Base-by-base conservation (phyloP, 2,888 invertebrate genomes). In the Azorinus chamasolen region DNA sequence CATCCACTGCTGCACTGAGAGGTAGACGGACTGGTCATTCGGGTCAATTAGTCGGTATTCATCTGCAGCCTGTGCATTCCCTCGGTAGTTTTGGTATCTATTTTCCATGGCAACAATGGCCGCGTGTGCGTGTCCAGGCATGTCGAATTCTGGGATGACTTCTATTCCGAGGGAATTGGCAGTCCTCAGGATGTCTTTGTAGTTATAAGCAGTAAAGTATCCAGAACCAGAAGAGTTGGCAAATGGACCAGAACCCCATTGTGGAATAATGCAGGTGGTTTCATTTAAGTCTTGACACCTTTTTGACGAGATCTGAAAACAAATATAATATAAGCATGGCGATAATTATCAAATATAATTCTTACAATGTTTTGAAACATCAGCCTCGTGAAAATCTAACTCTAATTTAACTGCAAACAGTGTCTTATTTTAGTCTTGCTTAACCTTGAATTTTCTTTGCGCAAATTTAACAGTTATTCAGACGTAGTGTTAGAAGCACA, bases 91-190 rank as follows among this genome's bases (percentile, higher is more conserved):
- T 25, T 73, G 51, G 37, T 80, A 85, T 54, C 91, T 68, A 6
- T 77, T 80, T 58, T 88, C 84, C 91, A 92, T 91, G 20, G 92
- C 76, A 22, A 78, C 83, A 51, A 92, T 88, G 32, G 91, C 90
- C 4, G 91, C 90, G 53, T 88, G 89, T 1, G 85, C 81, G 68
- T 92, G 92, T 1, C 91, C 91, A 3, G 92, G 92, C 86, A 89
- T 88, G 64, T 92, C 91, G 24, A 92, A 76, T 78, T 92, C 92
- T 8, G 92, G 92, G n/a, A 90, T 86, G 8, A 92, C 87, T 71
- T 88, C 85, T 41, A 93, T 88, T 61, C 90, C 88, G 14, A 81
- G 85, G 5, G 63, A 65, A 5, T 76, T 68, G 41, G 92, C 92
- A 62, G 87, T 87, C 5, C 48, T 50, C n/a, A 93, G 83, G 12